phyloP scores from a whole-genome alignment of 1,140 invertebrate genomes.

The Procambarus virginalis region DNA sequence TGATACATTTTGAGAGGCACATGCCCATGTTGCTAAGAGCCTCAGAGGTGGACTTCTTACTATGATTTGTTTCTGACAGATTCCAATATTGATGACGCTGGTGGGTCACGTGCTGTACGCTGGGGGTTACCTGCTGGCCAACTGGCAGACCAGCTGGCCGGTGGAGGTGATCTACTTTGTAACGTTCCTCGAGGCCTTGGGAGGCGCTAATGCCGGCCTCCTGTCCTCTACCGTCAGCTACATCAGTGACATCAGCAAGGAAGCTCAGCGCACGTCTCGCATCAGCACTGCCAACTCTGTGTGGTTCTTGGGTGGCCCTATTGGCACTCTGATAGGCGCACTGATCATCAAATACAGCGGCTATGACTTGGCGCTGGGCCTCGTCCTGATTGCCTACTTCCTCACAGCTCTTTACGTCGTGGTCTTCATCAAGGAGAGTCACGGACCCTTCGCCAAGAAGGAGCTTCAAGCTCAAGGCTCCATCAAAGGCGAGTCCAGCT shows the following conservation, averaged over 20 bases:
- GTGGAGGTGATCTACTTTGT: constrained; percentile 47
- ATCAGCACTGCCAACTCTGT: constrained; percentile 62
- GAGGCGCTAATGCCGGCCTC: constrained; percentile 59
- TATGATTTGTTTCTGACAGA: constrained; percentile 35
- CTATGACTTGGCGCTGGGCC: constrained; percentile 52
- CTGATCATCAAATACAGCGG: constrained; percentile 48
- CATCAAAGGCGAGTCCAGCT: not conserved
- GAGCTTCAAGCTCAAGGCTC: constrained; percentile 17
- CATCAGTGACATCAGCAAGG: constrained; percentile 62
- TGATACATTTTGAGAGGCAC: too few relatives aligned
- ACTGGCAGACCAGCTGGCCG: constrained; percentile 54
- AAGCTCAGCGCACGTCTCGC: constrained; percentile 50
- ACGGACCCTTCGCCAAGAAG: constrained; percentile 62
- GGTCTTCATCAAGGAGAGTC: constrained; percentile 64
- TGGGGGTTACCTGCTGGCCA: constrained; percentile 47
- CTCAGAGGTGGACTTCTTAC: not conserved
- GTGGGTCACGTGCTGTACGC: constrained; percentile 45
- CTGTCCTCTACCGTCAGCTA: constrained; percentile 61
- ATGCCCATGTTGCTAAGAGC: not conserved
- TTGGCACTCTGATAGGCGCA: constrained; percentile 56
- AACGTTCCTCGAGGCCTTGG: constrained; percentile 55
- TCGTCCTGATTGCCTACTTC: constrained; percentile 50
- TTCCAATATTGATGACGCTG: constrained; percentile 57
- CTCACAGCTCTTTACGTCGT: constrained; percentile 47
- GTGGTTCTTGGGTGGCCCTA: constrained; percentile 63